These are phyloP conservation scores for Lepidurus arcticus DNA, from an alignment of 1,140 invertebrate genomes.

Conservation along the genomic window DNA sequence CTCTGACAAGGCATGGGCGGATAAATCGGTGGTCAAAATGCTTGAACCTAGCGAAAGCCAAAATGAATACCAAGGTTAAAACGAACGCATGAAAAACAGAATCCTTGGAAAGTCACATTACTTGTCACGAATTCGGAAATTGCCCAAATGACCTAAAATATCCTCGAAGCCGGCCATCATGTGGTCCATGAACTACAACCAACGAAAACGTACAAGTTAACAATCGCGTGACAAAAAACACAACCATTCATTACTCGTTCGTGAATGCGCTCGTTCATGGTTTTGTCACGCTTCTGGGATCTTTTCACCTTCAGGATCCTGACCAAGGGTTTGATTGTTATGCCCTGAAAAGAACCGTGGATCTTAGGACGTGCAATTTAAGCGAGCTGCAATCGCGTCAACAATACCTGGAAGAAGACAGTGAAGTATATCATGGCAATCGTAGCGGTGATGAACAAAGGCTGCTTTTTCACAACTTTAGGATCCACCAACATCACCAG, in stretches of 20 bases:
- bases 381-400: not conserved
- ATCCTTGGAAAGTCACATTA: slow-evolving; percentile 45
- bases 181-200: slow-evolving; percentile 86
- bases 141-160: slow-evolving; percentile 87
- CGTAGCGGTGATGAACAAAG: slow-evolving; percentile 95
- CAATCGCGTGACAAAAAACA: slow-evolving; percentile 7
- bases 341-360: slow-evolving; percentile 61
- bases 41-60: slow-evolving; percentile 63
- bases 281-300: slow-evolving; percentile 77
- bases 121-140: slow-evolving; percentile 88
- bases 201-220: slow-evolving; percentile 29
- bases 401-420: slow-evolving; percentile 74
- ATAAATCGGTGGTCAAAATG: slow-evolving; percentile 90
- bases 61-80: not conserved
- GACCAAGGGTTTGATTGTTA: slow-evolving; percentile 95
- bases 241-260: slow-evolving; percentile 61
- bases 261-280: slow-evolving; percentile 94
- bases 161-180: slow-evolving; percentile 93
- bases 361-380: not conserved
- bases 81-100: not conserved
- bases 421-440: slow-evolving; percentile 98
- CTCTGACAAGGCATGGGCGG: slow-evolving; percentile 74
- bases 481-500: slow-evolving; percentile 85
- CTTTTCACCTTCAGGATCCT: slow-evolving; percentile 91
- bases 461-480: slow-evolving; percentile 63